These are phyloP conservation scores for Sarcophaga carnaria DNA, from an alignment of 2,888 invertebrate genomes.

Conservation along the genomic window DNA sequence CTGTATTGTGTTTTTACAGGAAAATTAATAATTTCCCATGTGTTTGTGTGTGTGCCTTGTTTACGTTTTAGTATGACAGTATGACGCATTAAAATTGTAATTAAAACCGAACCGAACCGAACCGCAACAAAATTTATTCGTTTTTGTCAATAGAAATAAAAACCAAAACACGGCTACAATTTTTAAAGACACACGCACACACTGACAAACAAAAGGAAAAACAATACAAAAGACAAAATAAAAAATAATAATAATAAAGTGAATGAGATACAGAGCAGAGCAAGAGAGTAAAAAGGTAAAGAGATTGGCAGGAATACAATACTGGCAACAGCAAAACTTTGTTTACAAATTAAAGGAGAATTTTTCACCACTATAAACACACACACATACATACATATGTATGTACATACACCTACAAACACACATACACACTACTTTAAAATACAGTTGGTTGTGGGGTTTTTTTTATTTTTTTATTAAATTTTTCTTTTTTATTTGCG, in stretches of 20 bases:
- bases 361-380: slow-evolving; percentile 36
- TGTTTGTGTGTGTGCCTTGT: too few species aligned
- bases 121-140: too few species aligned
- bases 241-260: not conserved
- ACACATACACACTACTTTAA: slow-evolving; percentile 27
- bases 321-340: slow-evolving; percentile 29
- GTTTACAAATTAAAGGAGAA: slow-evolving; percentile 56
- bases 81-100: too few species aligned
- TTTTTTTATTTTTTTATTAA: not conserved
- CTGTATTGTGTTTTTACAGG: not conserved
- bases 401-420: slow-evolving; percentile 40
- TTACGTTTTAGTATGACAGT: too few species aligned
- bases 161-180: too few species aligned
- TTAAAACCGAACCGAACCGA: too few species aligned
- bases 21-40: not conserved
- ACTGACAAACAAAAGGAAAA: too few species aligned
- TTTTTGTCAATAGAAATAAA: too few species aligned
- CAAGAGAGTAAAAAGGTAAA: not conserved
- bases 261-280: slow-evolving; percentile 20
- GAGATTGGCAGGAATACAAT: not conserved
- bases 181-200: too few species aligned
- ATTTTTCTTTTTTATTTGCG: not conserved
- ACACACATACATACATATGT: slow-evolving; percentile 34
- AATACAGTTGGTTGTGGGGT: slow-evolving; percentile 11
- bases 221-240: not conserved